Evolutionary conservation across 2,797 vertebrate genomes (phyloP), one percentile per base, ranked within the genome.

Genomic region (Pseudochaenichthys georgianus): DNA sequence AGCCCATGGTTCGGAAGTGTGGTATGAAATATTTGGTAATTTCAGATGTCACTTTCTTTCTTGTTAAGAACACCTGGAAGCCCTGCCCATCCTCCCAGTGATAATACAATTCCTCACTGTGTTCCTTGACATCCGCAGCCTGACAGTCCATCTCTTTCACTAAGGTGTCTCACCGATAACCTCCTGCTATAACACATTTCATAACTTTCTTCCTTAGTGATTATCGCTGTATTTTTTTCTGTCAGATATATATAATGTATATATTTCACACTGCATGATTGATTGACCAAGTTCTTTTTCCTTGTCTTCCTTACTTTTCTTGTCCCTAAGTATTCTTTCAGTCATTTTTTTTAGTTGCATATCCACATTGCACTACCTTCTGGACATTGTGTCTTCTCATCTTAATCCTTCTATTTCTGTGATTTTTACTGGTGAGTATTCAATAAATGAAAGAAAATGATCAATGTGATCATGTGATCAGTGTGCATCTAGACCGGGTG

Each of bases 11-110:
- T 90, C 59, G 16, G 60, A 89, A 83, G 91, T 89, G 90, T 83
- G 80, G 83, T 89, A 66, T 77, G 72, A 85, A 90, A 87, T 84
- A 76, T 88, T 89, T 85, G 88, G 82, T 90, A 80, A 90, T 90
- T 88, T 92, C 73, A 75, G 48, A 86, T 87, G 84, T 81, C 83
- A 85, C 80, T 80, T 92, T 91, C 79, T 31, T 70, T 90, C 79
- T 62, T 77, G 85, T 89, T 73, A 86, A 60, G 76, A 88, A 88
- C 86, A 89, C 86, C 84, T 90, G 80, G 75, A 90, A 81, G 75
- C 64, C 66, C 75, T 75, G 67, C 82, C 70, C 84, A 73, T 45
- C 74, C 63, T 67, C 62, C 53, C 50, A 19, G 50, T 8, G 65
- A 86, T 83, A 73, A 88, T 67, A 75, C 66, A 16, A 4, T 71